Percentiles rank a stretch among this genome's conserved stretches.
These are phyloP conservation scores for Odontophorus gujanensis DNA, from an alignment of 2,113 vertebrate genomes.

Conservation along the genomic window DNA sequence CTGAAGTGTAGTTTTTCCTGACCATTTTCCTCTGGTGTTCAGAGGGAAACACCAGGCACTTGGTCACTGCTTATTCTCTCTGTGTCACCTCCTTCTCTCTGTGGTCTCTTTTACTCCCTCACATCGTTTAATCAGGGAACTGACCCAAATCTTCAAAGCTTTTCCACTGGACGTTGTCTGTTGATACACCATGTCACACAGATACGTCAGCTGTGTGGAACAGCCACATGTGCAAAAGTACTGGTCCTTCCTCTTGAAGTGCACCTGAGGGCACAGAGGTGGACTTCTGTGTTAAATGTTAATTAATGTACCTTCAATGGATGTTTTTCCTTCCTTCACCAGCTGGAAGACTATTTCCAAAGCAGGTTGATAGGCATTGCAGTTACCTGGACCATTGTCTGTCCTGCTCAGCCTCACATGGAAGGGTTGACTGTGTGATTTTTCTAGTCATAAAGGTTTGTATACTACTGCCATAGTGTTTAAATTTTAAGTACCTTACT, in stretches of 20 bases:
- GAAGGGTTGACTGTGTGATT: not conserved
- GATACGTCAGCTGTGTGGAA: not conserved
- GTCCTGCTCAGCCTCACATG: rapidly evolving
- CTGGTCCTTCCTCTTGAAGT: not conserved
- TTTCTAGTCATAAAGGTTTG: not conserved
- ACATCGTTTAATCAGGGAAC: not conserved
- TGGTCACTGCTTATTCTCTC: not conserved
- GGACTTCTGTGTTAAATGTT: constrained; percentile 28
- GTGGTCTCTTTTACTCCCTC: not conserved
- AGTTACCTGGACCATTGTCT: not conserved
- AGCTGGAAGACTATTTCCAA: not conserved
- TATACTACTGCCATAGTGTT: not conserved
- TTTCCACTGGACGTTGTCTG: not conserved
- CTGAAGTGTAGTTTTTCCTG: not conserved
- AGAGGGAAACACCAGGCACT: not conserved
- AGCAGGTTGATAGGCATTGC: not conserved
- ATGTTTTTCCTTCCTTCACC: constrained; percentile 11
- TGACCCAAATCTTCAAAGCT: not conserved
- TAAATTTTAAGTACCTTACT: not conserved
- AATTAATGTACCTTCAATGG: not conserved
- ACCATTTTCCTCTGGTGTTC: not conserved
- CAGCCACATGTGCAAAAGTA: not conserved
- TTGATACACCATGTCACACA: not conserved
- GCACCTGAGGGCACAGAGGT: not conserved
- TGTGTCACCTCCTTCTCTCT: not conserved